Conservation (phyloP, 2,797 vertebrate species). For the Sibirionetta formosa region DNA sequence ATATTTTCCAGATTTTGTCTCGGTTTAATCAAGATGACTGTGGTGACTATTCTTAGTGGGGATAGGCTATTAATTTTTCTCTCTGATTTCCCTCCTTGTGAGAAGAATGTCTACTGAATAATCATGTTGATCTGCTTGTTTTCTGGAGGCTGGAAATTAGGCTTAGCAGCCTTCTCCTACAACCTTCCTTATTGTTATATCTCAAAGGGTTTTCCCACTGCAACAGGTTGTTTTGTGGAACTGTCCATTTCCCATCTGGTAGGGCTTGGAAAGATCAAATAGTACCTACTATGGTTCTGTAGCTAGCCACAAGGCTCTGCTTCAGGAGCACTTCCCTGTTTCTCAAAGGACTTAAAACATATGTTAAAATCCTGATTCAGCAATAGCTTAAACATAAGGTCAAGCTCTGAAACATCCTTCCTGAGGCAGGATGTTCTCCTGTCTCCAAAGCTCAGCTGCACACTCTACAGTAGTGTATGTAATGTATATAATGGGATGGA, state of each 20-base stretch:
- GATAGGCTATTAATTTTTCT: neutral
- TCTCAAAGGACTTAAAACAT: neutral
- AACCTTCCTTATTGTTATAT: neutral
- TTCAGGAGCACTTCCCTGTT: neutral
- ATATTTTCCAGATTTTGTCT: neutral
- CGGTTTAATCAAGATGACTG: neutral
- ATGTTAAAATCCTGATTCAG: neutral
- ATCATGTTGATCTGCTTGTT: neutral
- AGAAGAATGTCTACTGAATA: neutral
- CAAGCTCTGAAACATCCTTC: neutral
- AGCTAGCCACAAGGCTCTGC: accelerated
- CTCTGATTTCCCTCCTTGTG: neutral
- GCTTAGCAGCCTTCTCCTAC: neutral
- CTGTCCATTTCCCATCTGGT: neutral
- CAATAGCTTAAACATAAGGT: neutral
- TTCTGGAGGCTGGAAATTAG: neutral
- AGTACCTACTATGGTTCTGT: accelerated
- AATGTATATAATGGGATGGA: neutral
- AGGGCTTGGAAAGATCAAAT: neutral
- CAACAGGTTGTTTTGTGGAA: accelerated
- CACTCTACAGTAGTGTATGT: neutral
- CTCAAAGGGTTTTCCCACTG: neutral
- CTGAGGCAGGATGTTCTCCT: neutral
- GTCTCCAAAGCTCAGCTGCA: neutral
- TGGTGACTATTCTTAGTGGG: neutral